These are phyloP conservation scores for Ricordea florida DNA, from an alignment of 92 coral and sea anemone genomes.

Conservation along the genomic window DNA sequence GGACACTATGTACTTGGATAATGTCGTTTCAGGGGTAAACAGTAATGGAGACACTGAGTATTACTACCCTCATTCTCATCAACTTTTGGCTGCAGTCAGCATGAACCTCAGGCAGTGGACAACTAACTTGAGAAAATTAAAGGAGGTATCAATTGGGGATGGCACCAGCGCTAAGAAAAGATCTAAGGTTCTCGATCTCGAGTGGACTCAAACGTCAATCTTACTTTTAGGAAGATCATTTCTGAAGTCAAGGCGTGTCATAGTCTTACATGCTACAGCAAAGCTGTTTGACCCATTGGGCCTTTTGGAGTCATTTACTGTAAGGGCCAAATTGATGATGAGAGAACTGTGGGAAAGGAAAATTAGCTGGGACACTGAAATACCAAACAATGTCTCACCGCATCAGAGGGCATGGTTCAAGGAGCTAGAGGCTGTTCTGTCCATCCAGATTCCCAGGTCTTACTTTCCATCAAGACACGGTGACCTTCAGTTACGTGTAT, in stretches of 20 bases:
- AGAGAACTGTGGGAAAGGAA: conserved; percentile 11
- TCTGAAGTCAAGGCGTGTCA: not conserved
- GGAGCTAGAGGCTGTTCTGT: not conserved
- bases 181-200: not conserved
- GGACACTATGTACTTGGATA: not conserved
- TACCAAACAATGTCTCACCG: not conserved
- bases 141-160: not conserved
- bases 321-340: conserved; percentile 23
- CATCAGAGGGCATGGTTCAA: conserved; percentile 1
- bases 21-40: not conserved
- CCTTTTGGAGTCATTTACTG: conserved; percentile 11
- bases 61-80: not conserved
- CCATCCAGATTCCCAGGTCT: conserved; percentile 1
- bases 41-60: not conserved
- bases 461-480: conserved; percentile 1
- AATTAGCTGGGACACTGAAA: conserved; percentile 1
- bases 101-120: conserved; percentile 21
- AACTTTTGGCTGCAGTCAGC: not conserved
- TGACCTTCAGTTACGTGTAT: not conserved
- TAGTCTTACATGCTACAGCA: conserved; percentile 9
- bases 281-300: conserved; percentile 43
- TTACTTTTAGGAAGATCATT: not conserved
- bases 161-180: not conserved
- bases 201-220: not conserved
- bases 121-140: not conserved